Conservation (phyloP, 2,113 vertebrate genomes). For the Percopsis transmontana region DNA sequence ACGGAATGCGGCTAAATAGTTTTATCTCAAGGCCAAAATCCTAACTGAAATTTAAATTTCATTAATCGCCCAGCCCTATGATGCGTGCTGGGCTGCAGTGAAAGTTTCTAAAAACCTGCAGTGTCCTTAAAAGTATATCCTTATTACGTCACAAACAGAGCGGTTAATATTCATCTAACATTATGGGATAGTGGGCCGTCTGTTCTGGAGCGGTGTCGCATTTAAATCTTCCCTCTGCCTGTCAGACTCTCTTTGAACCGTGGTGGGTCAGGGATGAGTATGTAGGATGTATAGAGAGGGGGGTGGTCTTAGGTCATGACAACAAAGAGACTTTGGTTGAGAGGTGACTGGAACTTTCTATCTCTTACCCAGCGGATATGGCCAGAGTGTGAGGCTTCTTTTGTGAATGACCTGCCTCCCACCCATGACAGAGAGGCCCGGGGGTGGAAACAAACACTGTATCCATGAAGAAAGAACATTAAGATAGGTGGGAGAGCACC, state of each 20-base stretch:
- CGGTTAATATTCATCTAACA: not conserved
- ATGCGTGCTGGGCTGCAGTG: too few species aligned
- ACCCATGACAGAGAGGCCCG: slow-evolving; percentile 32
- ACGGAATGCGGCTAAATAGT: too few species aligned
- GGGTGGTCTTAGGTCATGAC: slow-evolving; percentile 53
- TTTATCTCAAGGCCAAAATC: too few species aligned
- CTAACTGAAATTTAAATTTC: too few species aligned
- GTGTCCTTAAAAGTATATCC: not conserved
- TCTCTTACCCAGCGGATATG: slow-evolving; percentile 55
- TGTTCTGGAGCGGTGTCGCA: slow-evolving; percentile 31
- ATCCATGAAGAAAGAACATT: slow-evolving; percentile 35
- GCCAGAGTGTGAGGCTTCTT: slow-evolving; percentile 66
- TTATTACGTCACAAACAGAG: slow-evolving; percentile 13
- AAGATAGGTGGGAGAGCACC: too few species aligned
- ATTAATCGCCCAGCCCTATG: too few species aligned
- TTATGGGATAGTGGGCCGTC: slow-evolving; percentile 9
- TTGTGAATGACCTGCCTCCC: slow-evolving; percentile 63
- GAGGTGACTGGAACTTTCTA: slow-evolving; percentile 71
- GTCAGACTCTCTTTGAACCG: slow-evolving; percentile 65
- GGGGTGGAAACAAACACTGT: not conserved
- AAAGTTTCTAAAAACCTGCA: not conserved
- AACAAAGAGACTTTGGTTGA: slow-evolving; percentile 63
- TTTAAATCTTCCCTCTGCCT: slow-evolving; percentile 28
- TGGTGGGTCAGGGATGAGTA: slow-evolving; percentile 42
- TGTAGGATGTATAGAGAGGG: slow-evolving; percentile 26